Evolutionary conservation across 2,113 vertebrate genomes (phyloP).

Genomic region (Dipodomys stephensi): DNA sequence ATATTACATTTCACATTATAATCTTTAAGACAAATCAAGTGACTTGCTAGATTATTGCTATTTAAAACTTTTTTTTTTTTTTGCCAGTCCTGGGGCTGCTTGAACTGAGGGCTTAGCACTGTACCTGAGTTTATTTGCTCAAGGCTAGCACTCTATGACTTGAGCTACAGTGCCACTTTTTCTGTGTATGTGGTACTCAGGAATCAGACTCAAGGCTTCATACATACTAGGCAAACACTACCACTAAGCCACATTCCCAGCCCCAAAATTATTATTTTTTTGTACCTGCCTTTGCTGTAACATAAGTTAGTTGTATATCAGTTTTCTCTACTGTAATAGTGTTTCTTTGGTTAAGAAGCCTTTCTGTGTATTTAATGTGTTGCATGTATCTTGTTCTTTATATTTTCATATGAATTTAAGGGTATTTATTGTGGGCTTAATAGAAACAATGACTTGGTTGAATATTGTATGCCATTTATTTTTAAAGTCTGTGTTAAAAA

Average conservation of each 20-base stretch:
- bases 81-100: too few relatives aligned
- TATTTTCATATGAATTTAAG: conserved; percentile 63
- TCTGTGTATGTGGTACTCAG: too few relatives aligned
- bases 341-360: conserved; percentile 22
- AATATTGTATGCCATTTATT: conserved; percentile 41
- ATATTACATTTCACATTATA: background rate
- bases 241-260: too few relatives aligned
- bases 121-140: too few relatives aligned
- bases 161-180: too few relatives aligned
- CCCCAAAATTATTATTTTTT: background rate
- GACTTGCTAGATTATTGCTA: conserved; percentile 37
- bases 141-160: too few relatives aligned
- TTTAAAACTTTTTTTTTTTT: conserved; percentile 9
- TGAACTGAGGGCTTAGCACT: too few relatives aligned
- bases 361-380: conserved; percentile 28
- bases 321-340: background rate
- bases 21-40: conserved; percentile 46
- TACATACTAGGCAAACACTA: too few relatives aligned
- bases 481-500: conserved; percentile 43
- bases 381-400: background rate
- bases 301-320: background rate
- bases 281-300: conserved; percentile 46
- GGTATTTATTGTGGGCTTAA: background rate
- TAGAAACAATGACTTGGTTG: conserved; percentile 52
- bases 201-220: too few relatives aligned